phyloP scores from a whole-genome alignment of 2,888 invertebrate genomes.

The Cephus spinipes region DNA sequence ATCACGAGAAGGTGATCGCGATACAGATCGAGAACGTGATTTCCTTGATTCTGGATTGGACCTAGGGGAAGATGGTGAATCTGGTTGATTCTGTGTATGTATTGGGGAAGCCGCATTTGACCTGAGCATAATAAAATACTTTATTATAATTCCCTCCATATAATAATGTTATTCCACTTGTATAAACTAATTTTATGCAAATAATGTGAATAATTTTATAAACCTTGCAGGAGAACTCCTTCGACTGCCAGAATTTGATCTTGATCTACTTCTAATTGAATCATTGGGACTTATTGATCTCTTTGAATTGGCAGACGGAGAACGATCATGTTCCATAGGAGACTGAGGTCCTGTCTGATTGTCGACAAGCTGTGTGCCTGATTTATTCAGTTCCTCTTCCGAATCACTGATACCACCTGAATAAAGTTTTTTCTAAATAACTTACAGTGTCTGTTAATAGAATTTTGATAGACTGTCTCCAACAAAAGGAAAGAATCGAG shows the following conservation, averaged over 20 bases:
- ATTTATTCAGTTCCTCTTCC: slow-evolving; percentile 43
- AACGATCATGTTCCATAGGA: slow-evolving; percentile 32
- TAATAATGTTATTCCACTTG: neutral
- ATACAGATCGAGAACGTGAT: slow-evolving; percentile 50
- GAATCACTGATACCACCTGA: slow-evolving; percentile 44
- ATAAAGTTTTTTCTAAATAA: slow-evolving; percentile 7
- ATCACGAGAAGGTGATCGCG: slow-evolving; percentile 40
- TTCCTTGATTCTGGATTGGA: slow-evolving; percentile 45
- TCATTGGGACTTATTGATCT: slow-evolving; percentile 35
- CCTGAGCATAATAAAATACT: slow-evolving; percentile 26
- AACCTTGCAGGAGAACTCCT: slow-evolving; percentile 43
- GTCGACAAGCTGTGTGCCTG: slow-evolving; percentile 2
- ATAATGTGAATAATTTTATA: neutral
- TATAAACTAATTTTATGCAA: slow-evolving; percentile 5
- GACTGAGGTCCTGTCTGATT: slow-evolving; percentile 10
- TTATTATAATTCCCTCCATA: neutral
- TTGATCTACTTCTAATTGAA: slow-evolving; percentile 38
- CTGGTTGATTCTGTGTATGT: slow-evolving; percentile 20
- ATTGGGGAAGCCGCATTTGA: slow-evolving; percentile 42
- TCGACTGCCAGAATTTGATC: slow-evolving; percentile 38
- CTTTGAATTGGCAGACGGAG: slow-evolving; percentile 37
- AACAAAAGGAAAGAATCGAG: neutral
- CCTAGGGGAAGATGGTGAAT: slow-evolving; percentile 39
- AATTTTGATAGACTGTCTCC: neutral
- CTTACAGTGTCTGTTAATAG: neutral